Conservation (phyloP, 1,140 invertebrate genomes). For the Brachystomella parvula region DNA sequence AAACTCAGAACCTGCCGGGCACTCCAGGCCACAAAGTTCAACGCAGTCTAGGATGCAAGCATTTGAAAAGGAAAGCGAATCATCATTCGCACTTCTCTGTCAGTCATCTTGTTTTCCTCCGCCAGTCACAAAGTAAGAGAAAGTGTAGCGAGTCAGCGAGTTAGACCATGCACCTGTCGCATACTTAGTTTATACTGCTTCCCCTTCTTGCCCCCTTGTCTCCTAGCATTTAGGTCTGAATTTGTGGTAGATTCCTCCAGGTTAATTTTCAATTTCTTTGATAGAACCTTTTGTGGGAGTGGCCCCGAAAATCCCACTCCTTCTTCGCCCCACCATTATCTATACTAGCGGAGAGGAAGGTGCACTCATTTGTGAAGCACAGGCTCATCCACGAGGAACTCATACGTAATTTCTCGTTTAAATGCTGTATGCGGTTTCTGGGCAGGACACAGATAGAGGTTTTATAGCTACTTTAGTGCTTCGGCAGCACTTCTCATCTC, state of each 20-base stretch:
- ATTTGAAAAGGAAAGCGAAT: constrained; percentile 44
- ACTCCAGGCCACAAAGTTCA: constrained; percentile 64
- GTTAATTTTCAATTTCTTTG: constrained; percentile 12
- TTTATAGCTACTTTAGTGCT: background rate
- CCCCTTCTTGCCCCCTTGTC: background rate
- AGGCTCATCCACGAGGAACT: constrained; percentile 38
- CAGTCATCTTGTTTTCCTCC: constrained; percentile 47
- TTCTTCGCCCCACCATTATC: constrained; percentile 28
- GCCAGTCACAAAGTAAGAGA: constrained; percentile 1
- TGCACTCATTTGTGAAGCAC: constrained; percentile 45
- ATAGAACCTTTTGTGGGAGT: constrained; percentile 35
- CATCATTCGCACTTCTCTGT: constrained; percentile 57
- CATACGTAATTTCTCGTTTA: background rate
- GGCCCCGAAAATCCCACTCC: constrained; percentile 29
- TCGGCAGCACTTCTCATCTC: too few species aligned
- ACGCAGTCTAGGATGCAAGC: constrained; percentile 43
- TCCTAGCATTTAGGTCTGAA: background rate
- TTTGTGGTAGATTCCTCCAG: background rate
- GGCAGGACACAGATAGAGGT: background rate
- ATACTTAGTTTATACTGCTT: background rate
- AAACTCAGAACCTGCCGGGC: constrained; percentile 58
- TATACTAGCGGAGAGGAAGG: constrained; percentile 26
- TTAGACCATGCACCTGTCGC: background rate
- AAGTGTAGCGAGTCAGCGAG: too few species aligned
- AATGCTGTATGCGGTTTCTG: background rate